Evolutionary conservation across 2,797 vertebrate genomes (phyloP).

Genomic region (Enteromius fasciolatus): DNA sequence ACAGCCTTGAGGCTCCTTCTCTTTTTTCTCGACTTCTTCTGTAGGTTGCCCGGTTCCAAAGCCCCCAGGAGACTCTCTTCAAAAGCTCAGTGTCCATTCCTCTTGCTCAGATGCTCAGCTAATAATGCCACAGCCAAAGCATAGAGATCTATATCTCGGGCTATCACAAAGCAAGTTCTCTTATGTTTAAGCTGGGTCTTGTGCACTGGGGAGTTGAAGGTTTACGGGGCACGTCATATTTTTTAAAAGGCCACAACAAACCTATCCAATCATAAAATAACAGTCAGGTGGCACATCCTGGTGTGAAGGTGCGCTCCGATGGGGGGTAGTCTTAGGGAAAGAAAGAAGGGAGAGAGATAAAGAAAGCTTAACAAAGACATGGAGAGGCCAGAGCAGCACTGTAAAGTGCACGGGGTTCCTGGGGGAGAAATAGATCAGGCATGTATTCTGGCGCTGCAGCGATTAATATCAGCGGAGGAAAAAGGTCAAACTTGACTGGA

Average conservation of each 20-base stretch:
- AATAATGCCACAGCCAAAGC: constrained; percentile 79
- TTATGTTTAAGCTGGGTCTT: constrained; percentile 68
- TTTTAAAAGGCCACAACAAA: constrained; percentile 77
- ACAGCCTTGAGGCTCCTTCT: constrained; percentile 52
- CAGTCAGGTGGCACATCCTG: constrained; percentile 71
- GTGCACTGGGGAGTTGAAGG: constrained; percentile 62
- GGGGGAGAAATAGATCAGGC: constrained; percentile 74
- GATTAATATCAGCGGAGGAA: constrained; percentile 78
- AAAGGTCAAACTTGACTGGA: constrained; percentile 81
- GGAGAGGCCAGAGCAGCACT: constrained; percentile 62
- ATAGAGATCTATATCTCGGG: constrained; percentile 74
- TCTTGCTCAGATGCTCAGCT: constrained; percentile 73
- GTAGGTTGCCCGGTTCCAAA: constrained; percentile 51
- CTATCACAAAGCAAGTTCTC: constrained; percentile 71
- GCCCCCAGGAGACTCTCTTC: constrained; percentile 55
- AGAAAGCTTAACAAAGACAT: constrained; percentile 64
- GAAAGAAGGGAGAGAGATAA: constrained; percentile 39
- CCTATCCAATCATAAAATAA: constrained; percentile 72
- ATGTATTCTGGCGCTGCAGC: constrained; percentile 73
- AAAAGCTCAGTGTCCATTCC: constrained; percentile 65
- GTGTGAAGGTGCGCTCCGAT: constrained; percentile 65
- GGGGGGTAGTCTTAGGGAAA: constrained; percentile 17
- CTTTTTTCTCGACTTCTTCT: constrained; percentile 47
- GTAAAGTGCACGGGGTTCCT: constrained; percentile 70
- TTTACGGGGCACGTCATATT: constrained; percentile 72